Percentiles rank a stretch among this genome's conserved stretches.
phyloP scores from a whole-genome alignment of 2,888 invertebrate species.

The Tupiocoris notatus region DNA sequence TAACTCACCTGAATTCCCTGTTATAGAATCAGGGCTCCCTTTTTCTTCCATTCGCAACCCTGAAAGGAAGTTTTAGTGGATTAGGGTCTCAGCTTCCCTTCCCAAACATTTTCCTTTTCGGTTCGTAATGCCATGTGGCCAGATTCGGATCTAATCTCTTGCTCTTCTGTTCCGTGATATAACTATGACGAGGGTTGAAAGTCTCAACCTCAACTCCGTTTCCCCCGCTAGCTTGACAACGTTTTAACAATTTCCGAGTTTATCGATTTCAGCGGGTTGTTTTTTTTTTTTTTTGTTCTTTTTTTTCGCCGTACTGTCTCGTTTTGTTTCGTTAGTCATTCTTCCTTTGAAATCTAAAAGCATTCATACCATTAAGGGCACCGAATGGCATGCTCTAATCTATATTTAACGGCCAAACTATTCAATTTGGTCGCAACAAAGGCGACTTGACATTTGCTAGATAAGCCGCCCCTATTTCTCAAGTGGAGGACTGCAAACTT shows the following conservation, averaged over 20 bases:
- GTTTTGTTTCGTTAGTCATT: neutral
- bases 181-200: neutral
- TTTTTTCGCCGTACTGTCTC: neutral
- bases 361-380: no score
- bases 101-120: conserved; percentile 13
- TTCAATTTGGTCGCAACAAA: no score
- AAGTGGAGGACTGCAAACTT: no score
- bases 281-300: conserved; percentile 11
- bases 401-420: conserved; percentile 3
- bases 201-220: neutral
- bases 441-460: no score
- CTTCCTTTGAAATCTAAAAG: neutral
- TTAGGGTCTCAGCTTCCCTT: conserved; percentile 4
- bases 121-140: conserved; percentile 37
- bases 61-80: conserved; percentile 33
- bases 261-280: conserved; percentile 17
- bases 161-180: neutral
- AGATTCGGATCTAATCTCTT: conserved; percentile 38
- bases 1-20: neutral
- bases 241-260: neutral
- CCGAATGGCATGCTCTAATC: neutral
- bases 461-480: no score
- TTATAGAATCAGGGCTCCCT: neutral
- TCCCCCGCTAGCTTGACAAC: neutral
- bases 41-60: neutral